These are phyloP conservation scores for Leptopterna dolabrata DNA, from an alignment of 2,888 invertebrate genomes.

Conservation along the genomic window DNA sequence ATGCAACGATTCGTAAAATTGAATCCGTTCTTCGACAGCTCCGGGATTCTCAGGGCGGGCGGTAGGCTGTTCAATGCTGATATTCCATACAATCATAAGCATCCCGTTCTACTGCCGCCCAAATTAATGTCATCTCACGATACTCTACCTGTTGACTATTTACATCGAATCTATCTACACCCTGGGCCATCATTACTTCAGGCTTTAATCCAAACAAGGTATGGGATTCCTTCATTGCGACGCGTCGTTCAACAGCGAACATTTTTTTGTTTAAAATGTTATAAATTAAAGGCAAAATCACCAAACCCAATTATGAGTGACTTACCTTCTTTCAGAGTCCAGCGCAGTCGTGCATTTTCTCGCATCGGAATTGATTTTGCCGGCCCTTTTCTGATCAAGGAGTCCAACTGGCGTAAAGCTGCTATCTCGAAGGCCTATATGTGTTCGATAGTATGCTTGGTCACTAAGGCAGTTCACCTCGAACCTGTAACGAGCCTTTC, in stretches of 20 bases:
- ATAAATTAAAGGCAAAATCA: neutral
- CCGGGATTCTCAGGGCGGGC: no score
- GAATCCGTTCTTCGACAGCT: no score
- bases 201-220: neutral
- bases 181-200: no score
- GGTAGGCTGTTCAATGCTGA: neutral
- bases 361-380: constrained; percentile 63
- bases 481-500: no score
- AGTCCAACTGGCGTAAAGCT: constrained; percentile 42
- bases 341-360: no score
- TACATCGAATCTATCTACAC: no score
- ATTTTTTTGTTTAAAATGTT: constrained; percentile 31
- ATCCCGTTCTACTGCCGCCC: constrained; percentile 49
- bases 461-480: neutral
- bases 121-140: constrained; percentile 46
- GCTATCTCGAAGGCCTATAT: constrained; percentile 45
- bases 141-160: constrained; percentile 12
- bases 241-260: neutral
- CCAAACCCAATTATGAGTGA: constrained; percentile 58
- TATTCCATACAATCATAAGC: neutral
- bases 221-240: constrained; percentile 34
- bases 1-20: no score
- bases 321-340: constrained; percentile 55
- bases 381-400: no score
- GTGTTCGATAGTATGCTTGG: constrained; percentile 3